phyloP scores from a whole-genome alignment of 2,888 invertebrate genomes.

The Nomada ferruginata region DNA sequence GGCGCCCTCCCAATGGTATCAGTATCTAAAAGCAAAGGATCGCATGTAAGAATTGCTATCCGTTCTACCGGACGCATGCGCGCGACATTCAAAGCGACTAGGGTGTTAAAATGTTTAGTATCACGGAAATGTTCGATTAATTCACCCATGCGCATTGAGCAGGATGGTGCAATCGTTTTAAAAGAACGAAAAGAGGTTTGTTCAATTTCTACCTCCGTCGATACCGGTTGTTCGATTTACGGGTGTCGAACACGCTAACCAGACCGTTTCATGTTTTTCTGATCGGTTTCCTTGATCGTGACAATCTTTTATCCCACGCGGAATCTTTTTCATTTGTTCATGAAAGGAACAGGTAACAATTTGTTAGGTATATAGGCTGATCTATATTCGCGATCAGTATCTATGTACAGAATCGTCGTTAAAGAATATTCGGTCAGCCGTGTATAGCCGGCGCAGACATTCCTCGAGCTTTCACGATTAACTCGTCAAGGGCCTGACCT shows the following conservation, averaged over 20 bases:
- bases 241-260: conserved; percentile 5
- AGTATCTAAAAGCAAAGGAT: conserved; percentile 61
- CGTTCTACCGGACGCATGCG: conserved; percentile 37
- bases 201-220: conserved; percentile 9
- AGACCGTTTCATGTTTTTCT: not conserved
- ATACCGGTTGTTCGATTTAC: conserved; percentile 21
- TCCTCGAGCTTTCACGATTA: conserved; percentile 39
- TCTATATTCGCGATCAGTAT: not conserved
- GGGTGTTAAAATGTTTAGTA: conserved; percentile 61
- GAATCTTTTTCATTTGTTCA: not conserved
- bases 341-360: not conserved
- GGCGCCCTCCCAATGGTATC: conserved; percentile 69
- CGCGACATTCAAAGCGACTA: conserved; percentile 23
- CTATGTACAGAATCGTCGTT: conserved; percentile 2
- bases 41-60: conserved; percentile 57
- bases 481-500: conserved; percentile 53
- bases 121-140: conserved; percentile 60
- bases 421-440: conserved; percentile 36
- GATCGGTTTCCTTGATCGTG: conserved; percentile 15
- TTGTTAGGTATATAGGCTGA: not conserved
- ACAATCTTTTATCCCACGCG: conserved; percentile 2
- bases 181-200: conserved; percentile 12
- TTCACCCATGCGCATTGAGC: conserved; percentile 58
- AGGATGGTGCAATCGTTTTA: conserved; percentile 12
- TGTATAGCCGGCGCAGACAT: conserved; percentile 21